These are phyloP conservation scores for Hippotragus niger DNA, from an alignment of 2,113 vertebrate species.

Conservation along the genomic window DNA sequence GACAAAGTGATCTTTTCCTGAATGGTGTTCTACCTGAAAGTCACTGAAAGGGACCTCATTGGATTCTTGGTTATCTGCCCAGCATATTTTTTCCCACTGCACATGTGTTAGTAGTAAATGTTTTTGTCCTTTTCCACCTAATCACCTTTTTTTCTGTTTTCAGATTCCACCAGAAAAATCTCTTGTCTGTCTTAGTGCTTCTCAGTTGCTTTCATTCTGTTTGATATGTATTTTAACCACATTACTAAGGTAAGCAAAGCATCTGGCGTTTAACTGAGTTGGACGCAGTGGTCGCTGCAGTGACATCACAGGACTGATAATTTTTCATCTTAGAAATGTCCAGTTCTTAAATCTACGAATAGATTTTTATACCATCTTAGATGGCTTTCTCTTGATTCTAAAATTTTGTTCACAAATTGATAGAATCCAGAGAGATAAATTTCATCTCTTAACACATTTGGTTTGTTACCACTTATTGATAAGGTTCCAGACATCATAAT, in stretches of 20 bases:
- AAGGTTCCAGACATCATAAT: neutral
- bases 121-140: neutral
- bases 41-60: too few species aligned
- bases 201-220: neutral
- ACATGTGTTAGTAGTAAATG: neutral
- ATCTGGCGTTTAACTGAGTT: neutral
- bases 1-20: neutral
- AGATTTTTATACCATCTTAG: neutral
- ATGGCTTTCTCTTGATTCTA: neutral
- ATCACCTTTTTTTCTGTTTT: neutral
- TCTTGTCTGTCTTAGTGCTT: neutral
- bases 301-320: neutral
- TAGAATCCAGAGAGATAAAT: neutral
- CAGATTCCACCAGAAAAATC: neutral
- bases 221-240: neutral
- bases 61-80: neutral
- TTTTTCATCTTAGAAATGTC: neutral
- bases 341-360: neutral
- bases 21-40: neutral
- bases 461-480: neutral
- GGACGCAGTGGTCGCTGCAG: neutral
- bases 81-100: neutral
- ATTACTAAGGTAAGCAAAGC: neutral
- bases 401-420: neutral
- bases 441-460: constrained; percentile 17